phyloP scores from a whole-genome alignment of 2,113 vertebrate genomes.

The Beaufortia kweichowensis region DNA sequence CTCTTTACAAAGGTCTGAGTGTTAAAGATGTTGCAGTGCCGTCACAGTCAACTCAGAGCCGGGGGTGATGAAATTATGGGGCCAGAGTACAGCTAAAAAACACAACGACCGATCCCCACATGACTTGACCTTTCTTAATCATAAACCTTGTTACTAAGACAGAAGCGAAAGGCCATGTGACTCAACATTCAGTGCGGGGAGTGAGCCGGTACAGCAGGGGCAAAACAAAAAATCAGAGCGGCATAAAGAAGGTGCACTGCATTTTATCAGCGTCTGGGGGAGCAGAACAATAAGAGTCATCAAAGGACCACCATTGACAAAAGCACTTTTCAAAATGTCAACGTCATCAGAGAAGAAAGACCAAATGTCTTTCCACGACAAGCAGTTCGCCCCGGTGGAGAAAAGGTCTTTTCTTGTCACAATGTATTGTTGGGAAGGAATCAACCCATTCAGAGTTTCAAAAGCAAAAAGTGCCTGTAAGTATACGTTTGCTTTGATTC shows the following conservation, averaged over 20 bases:
- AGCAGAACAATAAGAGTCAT: slow-evolving; percentile 15
- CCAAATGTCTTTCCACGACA: slow-evolving; percentile 36
- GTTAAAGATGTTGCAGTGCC: background rate
- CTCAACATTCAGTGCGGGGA: background rate
- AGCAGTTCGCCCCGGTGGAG: background rate
- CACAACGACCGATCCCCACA: background rate
- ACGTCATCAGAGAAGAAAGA: slow-evolving; percentile 44
- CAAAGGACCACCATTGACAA: slow-evolving; percentile 33
- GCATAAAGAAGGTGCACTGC: slow-evolving; percentile 2
- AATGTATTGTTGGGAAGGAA: slow-evolving; percentile 49
- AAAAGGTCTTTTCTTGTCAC: slow-evolving; percentile 31
- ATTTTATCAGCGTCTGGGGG: slow-evolving; percentile 21
- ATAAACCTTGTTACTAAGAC: slow-evolving; percentile 33
- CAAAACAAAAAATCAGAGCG: background rate
- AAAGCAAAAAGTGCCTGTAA: slow-evolving; percentile 54
- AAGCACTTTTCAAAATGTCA: slow-evolving; percentile 53
- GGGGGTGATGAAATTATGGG: background rate
- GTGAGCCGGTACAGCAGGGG: background rate
- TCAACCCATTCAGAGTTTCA: slow-evolving; percentile 56
- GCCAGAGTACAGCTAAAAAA: background rate
- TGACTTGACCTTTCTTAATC: slow-evolving; percentile 34
- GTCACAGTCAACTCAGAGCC: background rate
- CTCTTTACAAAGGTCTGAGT: background rate
- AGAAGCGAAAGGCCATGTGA: slow-evolving; percentile 38
- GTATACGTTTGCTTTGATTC: slow-evolving; percentile 65